A percentile compares a stretch with the other conserved stretches of the same genome.
Conservation (phyloP, 2,888 invertebrate genomes). For the Ommatoiulus sabulosus region DNA sequence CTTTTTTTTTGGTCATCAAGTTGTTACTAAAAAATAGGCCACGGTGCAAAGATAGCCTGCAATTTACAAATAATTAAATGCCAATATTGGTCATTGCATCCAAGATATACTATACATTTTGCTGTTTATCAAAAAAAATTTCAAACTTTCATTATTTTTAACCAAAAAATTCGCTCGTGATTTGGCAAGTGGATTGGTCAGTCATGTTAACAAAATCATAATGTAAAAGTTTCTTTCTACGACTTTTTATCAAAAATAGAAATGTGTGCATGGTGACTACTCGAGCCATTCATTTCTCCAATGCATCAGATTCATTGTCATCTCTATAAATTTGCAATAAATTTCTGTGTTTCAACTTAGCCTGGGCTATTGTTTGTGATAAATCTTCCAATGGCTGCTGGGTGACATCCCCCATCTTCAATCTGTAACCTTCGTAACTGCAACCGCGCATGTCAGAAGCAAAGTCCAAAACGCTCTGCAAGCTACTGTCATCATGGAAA, state of each 20-base stretch:
- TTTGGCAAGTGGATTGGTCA: too few species aligned
- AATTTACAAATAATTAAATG: not conserved
- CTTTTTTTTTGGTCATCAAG: not conserved
- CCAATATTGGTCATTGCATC: not conserved
- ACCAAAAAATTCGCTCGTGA: too few species aligned
- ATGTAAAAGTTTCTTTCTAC: too few species aligned
- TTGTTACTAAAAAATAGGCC: not conserved
- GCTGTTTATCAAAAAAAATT: not conserved
- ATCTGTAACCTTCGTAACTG: not conserved
- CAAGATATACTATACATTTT: not conserved
- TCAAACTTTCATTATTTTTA: too few species aligned
- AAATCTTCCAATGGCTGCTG: constrained; percentile 39
- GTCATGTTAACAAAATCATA: too few species aligned
- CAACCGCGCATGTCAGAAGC: constrained; percentile 24
- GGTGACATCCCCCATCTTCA: not conserved
- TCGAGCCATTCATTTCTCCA: not conserved
- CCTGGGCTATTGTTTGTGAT: constrained; percentile 31
- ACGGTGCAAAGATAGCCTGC: not conserved
- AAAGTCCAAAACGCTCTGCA: constrained; percentile 41
- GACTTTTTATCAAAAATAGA: not conserved
- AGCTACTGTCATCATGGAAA: not conserved
- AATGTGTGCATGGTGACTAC: not conserved
- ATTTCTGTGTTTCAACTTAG: constrained; percentile 31
- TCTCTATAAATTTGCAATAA: constrained; percentile 34
- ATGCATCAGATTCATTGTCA: not conserved